Base-by-base conservation (phyloP, 2,113 vertebrate genomes). In the Plecotus auritus region DNA sequence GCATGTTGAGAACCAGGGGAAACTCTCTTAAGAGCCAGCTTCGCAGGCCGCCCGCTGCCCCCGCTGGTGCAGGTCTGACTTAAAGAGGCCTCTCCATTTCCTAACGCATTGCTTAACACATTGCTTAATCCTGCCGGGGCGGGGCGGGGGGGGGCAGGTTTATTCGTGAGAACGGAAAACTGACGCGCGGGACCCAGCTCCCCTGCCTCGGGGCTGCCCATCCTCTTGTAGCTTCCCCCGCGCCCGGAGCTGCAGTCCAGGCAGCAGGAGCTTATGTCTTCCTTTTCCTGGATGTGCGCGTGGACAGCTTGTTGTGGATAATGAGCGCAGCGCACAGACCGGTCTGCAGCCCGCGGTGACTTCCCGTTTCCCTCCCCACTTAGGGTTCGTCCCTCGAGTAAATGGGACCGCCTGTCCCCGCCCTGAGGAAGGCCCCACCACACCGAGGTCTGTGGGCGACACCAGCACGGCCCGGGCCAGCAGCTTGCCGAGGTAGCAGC, bases 341-440 rank as follows among this genome's bases (percentile, higher is more conserved):
- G 0, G 0, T 18, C 1, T 5, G 0, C 2, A 0, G 64, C 0
- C 4, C 88, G 35, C 5, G 0, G 0, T 8, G 70, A 72, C 47
- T 2, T n/a, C 35, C 42, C 37, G 45, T 96, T 82, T 95, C 69
- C 72, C n/a, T 1, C 10, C 67, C 37, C 42, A 18, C 95, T 59
- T 54, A 98, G 98, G 97, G 96, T 91, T 95, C 64, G 89, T 51
- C 95, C 47, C 84, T 77, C 45, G 9, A 51, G 96, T 82, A 59
- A 96, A 86, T 28, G 95, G 72, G 96, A 84, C 61, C 45, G 12
- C 51, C 59, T 40, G 32, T 96, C 10, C 1, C 66, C 28, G 13
- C 51, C 82, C 96, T 22, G 97, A 95, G 91, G 96, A 96, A 0
- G 86, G n/a, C 66, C 28, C 49, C 0, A 12, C 0, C 26, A 14